These are phyloP conservation scores for Gorsachius goisagi DNA, from an alignment of 2,113 vertebrate genomes.

Conservation along the genomic window DNA sequence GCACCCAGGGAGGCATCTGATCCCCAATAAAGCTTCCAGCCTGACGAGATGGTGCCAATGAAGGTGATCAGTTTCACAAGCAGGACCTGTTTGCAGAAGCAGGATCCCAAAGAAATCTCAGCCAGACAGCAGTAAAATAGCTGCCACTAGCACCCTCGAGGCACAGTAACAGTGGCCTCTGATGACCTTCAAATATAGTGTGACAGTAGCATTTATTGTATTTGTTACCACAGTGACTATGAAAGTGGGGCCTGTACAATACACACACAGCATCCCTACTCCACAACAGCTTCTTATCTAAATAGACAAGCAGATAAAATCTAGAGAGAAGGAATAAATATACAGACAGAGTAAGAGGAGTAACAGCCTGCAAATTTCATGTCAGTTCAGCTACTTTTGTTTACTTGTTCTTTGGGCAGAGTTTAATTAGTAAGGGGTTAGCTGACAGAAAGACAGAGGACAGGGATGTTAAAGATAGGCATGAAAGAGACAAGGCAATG, in stretches of 20 bases:
- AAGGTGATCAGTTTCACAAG: neutral
- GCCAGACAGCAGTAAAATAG: neutral
- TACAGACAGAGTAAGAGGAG: neutral
- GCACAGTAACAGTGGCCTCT: neutral
- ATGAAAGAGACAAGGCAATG: neutral
- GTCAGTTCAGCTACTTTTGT: neutral
- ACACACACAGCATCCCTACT: neutral
- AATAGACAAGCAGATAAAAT: conserved; percentile 5
- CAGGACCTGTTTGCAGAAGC: neutral
- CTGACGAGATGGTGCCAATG: neutral
- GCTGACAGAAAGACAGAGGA: neutral
- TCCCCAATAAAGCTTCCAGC: neutral
- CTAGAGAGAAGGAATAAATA: neutral
- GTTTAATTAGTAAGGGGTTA: conserved; percentile 29
- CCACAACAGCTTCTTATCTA: neutral
- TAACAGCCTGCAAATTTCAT: neutral
- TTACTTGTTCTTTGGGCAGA: neutral
- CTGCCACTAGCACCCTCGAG: neutral
- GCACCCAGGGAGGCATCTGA: neutral
- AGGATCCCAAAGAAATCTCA: neutral
- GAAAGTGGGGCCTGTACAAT: neutral
- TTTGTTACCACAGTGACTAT: neutral
- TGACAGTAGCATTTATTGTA: neutral
- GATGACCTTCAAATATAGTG: neutral
- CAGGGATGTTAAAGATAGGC: neutral